Percentiles rank a stretch among this genome's conserved stretches.
phyloP scores from a whole-genome alignment of 2,797 vertebrate species.

The Valencia hispanica region DNA sequence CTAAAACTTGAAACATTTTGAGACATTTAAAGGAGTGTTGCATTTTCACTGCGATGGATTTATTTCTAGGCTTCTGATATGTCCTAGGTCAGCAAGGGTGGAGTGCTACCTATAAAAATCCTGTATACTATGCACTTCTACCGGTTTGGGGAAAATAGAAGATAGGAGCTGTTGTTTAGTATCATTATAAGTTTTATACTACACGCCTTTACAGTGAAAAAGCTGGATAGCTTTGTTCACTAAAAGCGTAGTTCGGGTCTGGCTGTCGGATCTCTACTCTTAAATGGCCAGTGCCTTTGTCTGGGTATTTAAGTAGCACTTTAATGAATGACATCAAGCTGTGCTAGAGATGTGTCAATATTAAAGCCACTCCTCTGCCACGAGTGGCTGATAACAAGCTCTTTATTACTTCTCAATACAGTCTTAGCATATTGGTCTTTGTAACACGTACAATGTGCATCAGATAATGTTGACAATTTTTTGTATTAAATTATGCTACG shows the following conservation, averaged over 20 bases:
- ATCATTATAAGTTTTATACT: neutral
- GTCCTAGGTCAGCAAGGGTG: neutral
- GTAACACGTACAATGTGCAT: neutral
- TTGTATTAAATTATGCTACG: neutral
- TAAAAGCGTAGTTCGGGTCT: slow-evolving; percentile 10
- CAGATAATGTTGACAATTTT: neutral
- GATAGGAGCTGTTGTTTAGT: neutral
- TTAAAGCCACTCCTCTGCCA: slow-evolving; percentile 20
- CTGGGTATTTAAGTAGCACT: slow-evolving; percentile 23
- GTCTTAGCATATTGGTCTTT: neutral
- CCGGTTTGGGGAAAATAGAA: no score
- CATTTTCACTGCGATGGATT: slow-evolving; percentile 58
- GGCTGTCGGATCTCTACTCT: neutral
- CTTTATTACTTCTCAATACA: slow-evolving; percentile 33
- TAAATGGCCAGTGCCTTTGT: slow-evolving; percentile 18
- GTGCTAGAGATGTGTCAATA: slow-evolving; percentile 36
- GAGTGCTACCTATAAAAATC: neutral
- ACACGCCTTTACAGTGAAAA: neutral
- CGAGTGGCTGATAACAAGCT: slow-evolving; percentile 34
- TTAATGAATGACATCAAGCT: slow-evolving; percentile 17
- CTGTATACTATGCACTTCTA: neutral
- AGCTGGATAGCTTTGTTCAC: neutral
- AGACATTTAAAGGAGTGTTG: slow-evolving; percentile 53
- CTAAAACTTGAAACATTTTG: slow-evolving; percentile 39
- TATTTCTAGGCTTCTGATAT: no score